Evolutionary conservation across 2,888 invertebrate genomes (phyloP), one percentile per base, ranked within the genome.

Genomic region (Campoplex capitator): DNA sequence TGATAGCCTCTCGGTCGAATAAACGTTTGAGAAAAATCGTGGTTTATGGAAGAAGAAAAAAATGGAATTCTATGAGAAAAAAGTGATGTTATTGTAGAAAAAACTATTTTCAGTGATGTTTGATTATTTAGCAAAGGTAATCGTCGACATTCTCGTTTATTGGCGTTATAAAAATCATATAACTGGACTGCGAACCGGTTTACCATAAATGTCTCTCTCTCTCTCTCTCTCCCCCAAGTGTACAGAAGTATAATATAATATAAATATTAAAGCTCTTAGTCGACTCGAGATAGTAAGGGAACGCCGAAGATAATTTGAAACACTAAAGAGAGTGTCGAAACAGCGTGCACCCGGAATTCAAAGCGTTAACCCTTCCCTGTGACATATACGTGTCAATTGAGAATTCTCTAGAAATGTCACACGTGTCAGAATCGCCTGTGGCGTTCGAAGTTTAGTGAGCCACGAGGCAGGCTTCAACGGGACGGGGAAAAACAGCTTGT

Each of bases 301-400:
- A 48, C 0, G 51, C 70, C 70, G 16, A 51, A 32, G 18, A 1
- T 23, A 13, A 23, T 75, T 58, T 42, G 58, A 42, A 56, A n/a
- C 13, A 45, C 16, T 38, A 35, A 9, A 56, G 2, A 38, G 38
- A 23, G 23, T 38, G 74, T 38, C 42, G 42, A 58, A 75, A 38
- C 3, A 28, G 2, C 28, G 35, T 58, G 56, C 48, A 35, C 35
- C 74, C 8, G 32, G 35, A 48, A 56, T 75, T 75, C 28, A n/a
- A 74, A 74, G 73, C 38, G 73, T 74, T 35, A 75, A 56, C 74
- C 58, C 58, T 58, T 28, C 45, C 9, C 32, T 56, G 56, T 8
- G 23, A 23, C 23, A 23, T 11, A 35, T 58, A 56, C 38, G 74
- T 68, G 68, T 75, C 74, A 71, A 45, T 71, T 42, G 35, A n/a